Evolutionary conservation across 2,797 vertebrate species (phyloP), one percentile per base, ranked within the genome.

Genomic region (Acropternis orthonyx): DNA sequence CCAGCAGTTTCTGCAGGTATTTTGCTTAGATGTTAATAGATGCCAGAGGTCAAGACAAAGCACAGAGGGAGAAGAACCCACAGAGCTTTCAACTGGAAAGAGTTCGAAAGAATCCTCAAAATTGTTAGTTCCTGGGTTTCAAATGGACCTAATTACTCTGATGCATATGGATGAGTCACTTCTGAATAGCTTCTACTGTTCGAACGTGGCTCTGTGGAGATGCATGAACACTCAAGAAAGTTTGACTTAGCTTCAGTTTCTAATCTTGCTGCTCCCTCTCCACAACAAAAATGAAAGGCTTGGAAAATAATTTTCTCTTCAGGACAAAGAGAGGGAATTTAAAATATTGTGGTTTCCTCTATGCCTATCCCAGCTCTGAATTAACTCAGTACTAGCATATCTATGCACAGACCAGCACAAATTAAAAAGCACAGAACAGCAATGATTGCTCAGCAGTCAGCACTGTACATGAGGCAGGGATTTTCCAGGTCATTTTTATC

Each of bases 361-460:
- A 3, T 41, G 58, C n/a, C 44, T 37, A 58, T 68, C 4, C 91
- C 19, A 74, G 74, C 51, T 93, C 67, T 72, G 71, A 72, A 89
- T 79, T 75, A 74, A 52, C 54, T 73, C 94, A 91, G 81, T 95
- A 82, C 89, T 93, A 46, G 77, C 86, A 21, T 34, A 79, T 48
- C 82, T 95, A 34, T 11, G 61, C 88, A 56, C 36, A 84, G 67
- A 41, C 91, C 67, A 94, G 52, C 63, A 96, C 55, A 96, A 97
- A 96, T 48, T 58, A 88, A 95, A 97, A 89, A 93, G 91, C 89
- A 56, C 34, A 94, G 81, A 80, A 22, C 61, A 95, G 91, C 76
- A 89, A 7, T 84, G 95, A 94, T 79, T 86, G 89, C 82, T 97
- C 94, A 96, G 96, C 94, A 95, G 93, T 96, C 92, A 97, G 95